A percentile compares a stretch with the other conserved stretches of the same genome.
These are phyloP conservation scores for Tachyglossus aculeatus DNA, from an alignment of 2,797 vertebrate genomes.

Conservation along the genomic window DNA sequence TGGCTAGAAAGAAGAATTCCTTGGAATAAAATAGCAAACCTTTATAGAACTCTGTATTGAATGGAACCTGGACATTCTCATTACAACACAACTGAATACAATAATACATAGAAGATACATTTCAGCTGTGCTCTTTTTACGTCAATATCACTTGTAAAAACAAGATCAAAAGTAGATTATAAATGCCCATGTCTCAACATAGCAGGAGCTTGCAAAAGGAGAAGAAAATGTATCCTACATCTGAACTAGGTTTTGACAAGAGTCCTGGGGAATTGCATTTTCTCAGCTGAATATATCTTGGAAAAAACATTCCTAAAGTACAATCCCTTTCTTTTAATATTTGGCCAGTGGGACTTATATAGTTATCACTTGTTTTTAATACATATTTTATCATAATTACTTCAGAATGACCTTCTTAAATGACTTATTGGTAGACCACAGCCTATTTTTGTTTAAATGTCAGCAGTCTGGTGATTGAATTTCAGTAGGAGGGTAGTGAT, in stretches of 20 bases:
- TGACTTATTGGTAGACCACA: slow-evolving; percentile 1
- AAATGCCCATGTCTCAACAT: no score
- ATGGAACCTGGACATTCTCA: no score
- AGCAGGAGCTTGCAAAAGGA: no score
- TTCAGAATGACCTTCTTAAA: not conserved
- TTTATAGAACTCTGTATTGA: no score
- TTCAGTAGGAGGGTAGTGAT: no score
- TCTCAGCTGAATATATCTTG: not conserved
- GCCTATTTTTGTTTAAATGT: no score
- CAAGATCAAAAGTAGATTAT: not conserved
- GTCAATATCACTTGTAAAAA: not conserved
- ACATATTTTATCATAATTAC: not conserved
- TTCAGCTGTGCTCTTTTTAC: not conserved
- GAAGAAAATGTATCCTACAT: not conserved
- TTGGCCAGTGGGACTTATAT: slow-evolving; percentile 8
- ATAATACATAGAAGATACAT: no score
- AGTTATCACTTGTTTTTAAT: not conserved
- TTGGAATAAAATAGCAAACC: no score
- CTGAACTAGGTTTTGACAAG: not conserved
- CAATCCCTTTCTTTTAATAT: not conserved
- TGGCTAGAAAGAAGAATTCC: no score
- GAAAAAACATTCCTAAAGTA: not conserved
- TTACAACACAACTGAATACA: no score
- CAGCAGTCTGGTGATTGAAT: no score
- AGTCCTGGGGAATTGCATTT: no score